Evolutionary conservation across 2,797 vertebrate genomes (phyloP), one percentile per base, ranked within the genome.

Genomic region (Enteromius argenteus): DNA sequence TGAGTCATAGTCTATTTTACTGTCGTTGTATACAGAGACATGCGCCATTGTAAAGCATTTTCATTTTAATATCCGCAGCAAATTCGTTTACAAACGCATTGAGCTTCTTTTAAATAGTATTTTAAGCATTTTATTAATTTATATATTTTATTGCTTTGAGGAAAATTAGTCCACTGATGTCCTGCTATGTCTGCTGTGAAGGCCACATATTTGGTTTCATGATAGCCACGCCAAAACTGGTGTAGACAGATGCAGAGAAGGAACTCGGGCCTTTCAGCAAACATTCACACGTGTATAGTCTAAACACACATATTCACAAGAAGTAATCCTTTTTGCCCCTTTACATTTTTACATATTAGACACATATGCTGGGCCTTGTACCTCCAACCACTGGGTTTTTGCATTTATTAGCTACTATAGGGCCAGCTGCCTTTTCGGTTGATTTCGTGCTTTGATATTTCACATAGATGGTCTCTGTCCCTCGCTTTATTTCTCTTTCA

Each of bases 391-490:
- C 49, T 14, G 9, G 9, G 1, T 42, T 80, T 27, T 35, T 53
- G 27, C 15, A 2, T 44, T 46, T 78, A 64, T 44, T 68, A 11
- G 19, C 44, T 46, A 1, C 27, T 69, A 39, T 4, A 44, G 2
- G 53, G 15, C 49, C 56, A 74, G 69, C 56, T 74, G 80, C 80
- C 14, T 74, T 82, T 82, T 60, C 53, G 1, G 64, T 53, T 13
- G 49, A 69, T 60, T 62, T 82, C 32, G 58, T 75, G 58, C 58
- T 53, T 53, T n/a, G n/a, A 68, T 53, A 67, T 76, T 39, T 56
- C 60, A 86, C 85, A 87, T 56, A 75, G 71, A 79, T 79, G 21
- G 58, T 51, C 58, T 64, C 19, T 79, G 46, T 79, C 60, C 44
- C 51, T 71, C 32, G 13, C 39, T 78, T 37, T 69, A 76, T 58